Percentiles rank a stretch among this genome's conserved stretches.
Conservation (phyloP, 2,888 invertebrate species). For the Conchocele bisecta region DNA sequence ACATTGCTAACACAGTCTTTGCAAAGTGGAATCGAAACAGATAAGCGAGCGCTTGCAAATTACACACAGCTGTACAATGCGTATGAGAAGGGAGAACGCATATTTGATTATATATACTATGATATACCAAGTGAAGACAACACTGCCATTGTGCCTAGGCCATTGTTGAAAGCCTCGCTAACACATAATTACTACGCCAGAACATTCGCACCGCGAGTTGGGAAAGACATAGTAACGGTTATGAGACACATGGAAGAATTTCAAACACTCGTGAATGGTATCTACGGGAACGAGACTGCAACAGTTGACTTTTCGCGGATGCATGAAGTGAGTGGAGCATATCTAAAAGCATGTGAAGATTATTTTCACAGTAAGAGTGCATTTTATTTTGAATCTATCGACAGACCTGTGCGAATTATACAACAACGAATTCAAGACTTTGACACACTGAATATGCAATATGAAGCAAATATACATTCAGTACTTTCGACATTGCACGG, state of each 20-base stretch:
- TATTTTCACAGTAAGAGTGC: conserved; percentile 63
- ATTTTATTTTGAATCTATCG: conserved; percentile 60
- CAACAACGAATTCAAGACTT: conserved; percentile 38
- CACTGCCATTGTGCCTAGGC: conserved; percentile 51
- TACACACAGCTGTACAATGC: conserved; percentile 57
- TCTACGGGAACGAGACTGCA: conserved; percentile 11
- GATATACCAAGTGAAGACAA: conserved; percentile 37
- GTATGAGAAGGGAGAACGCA: conserved; percentile 48
- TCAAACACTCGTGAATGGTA: conserved; percentile 22
- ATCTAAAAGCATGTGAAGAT: conserved; percentile 51
- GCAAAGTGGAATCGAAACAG: conserved; percentile 52
- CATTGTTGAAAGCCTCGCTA: conserved; percentile 51
- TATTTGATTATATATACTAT: conserved; percentile 63
- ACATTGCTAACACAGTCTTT: conserved; percentile 35
- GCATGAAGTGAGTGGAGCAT: conserved; percentile 33
- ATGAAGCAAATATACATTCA: too few relatives aligned
- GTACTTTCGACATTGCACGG: not conserved
- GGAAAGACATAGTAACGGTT: conserved; percentile 35
- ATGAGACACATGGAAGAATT: conserved; percentile 22
- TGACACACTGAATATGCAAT: too few relatives aligned
- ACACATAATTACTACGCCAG: conserved; percentile 27
- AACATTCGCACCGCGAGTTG: conserved; percentile 35
- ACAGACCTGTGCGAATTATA: conserved; percentile 54
- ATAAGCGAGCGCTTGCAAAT: conserved; percentile 51
- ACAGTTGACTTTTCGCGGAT: conserved; percentile 27